A percentile compares a stretch with the other conserved stretches of the same genome.
Conservation (phyloP, 2,888 invertebrate species). For the Oxytorus armatus region DNA sequence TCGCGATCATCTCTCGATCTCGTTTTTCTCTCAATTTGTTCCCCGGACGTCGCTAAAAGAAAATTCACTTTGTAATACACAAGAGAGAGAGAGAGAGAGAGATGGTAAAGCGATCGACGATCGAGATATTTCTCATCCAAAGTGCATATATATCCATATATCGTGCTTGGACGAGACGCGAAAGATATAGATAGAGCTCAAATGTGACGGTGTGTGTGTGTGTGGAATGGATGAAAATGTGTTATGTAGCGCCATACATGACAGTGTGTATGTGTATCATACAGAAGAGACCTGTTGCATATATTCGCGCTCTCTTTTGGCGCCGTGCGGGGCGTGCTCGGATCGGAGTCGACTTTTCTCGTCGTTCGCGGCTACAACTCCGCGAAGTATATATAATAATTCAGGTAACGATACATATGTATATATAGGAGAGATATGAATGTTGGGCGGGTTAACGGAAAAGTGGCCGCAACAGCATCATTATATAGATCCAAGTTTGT, state of each 20-base stretch:
- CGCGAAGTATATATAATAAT: conserved; percentile 59
- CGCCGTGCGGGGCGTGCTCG: conserved; percentile 66
- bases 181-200: conserved; percentile 20
- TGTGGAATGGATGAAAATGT: conserved; percentile 56
- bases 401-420: conserved; percentile 40
- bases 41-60: not conserved
- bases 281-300: conserved; percentile 52
- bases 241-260: conserved; percentile 64
- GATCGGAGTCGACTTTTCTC: conserved; percentile 58
- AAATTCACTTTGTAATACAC: conserved; percentile 1
- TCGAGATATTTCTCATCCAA: conserved; percentile 64
- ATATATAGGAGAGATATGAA: conserved; percentile 17
- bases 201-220: conserved; percentile 42
- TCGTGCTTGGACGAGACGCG: not conserved
- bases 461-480: conserved; percentile 2
- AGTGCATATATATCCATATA: conserved; percentile 40
- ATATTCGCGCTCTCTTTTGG: conserved; percentile 51
- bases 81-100: conserved; percentile 30
- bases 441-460: conserved; percentile 24
- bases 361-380: conserved; percentile 51
- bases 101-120: conserved; percentile 52
- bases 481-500: conserved; percentile 8
- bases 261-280: conserved; percentile 51
- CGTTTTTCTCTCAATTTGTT: conserved; percentile 1
- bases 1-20: conserved; percentile 2